Conservation (phyloP, 2,113 vertebrate species). For the Drymodes brunneopygia region DNA sequence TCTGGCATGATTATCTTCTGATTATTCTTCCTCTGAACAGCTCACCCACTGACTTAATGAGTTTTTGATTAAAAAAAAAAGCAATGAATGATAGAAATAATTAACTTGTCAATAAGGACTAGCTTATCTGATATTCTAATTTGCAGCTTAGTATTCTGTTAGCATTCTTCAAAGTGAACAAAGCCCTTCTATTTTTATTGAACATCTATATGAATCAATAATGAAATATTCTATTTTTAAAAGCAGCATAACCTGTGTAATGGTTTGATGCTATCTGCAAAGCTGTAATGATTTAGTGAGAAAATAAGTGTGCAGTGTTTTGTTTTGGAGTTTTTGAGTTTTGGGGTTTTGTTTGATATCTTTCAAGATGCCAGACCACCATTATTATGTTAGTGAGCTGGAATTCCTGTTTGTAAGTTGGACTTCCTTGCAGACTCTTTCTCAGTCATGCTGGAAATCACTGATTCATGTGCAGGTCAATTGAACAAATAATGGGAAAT, state of each 20-base stretch:
- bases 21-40: conserved; percentile 55
- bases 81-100: background rate
- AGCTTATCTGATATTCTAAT: conserved; percentile 12
- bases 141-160: background rate
- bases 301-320: background rate
- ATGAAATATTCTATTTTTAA: background rate
- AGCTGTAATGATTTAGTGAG: background rate
- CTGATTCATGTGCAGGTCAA: background rate
- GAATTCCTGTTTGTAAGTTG: background rate
- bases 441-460: background rate
- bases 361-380: background rate
- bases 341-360: background rate
- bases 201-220: background rate
- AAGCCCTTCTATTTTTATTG: background rate
- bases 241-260: background rate
- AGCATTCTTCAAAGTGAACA: conserved; percentile 31
- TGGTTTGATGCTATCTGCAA: background rate
- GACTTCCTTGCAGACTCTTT: background rate
- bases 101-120: conserved; percentile 39
- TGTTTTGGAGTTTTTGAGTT: background rate
- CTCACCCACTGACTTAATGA: conserved; percentile 42
- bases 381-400: background rate
- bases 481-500: background rate
- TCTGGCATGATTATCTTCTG: conserved; percentile 58
- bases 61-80: conserved; percentile 4